These are phyloP conservation scores for Malthinus seriepunctatus DNA, from an alignment of 2,888 invertebrate genomes.

Conservation along the genomic window DNA sequence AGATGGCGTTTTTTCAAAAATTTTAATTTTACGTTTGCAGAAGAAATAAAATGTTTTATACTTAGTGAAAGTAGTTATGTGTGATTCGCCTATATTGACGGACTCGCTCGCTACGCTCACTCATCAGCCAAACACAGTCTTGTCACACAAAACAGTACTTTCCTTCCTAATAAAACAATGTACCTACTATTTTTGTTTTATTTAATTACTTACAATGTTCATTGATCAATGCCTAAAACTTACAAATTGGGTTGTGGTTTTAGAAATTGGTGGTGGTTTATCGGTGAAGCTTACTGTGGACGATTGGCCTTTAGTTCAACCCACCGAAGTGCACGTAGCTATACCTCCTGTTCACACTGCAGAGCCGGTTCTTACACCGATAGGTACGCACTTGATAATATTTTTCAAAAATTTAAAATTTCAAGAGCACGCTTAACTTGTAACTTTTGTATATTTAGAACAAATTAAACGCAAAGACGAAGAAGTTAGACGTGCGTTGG, in stretches of 20 bases:
- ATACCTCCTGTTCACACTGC: slow-evolving; percentile 75
- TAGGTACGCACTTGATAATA: slow-evolving; percentile 58
- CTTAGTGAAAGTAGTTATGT: too few species aligned
- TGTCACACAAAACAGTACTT: too few species aligned
- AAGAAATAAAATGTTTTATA: too few species aligned
- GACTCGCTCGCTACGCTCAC: too few species aligned
- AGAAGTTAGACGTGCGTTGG: slow-evolving; percentile 68
- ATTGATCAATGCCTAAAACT: too few species aligned
- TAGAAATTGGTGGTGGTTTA: slow-evolving; percentile 52
- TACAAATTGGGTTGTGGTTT: slow-evolving; percentile 26
- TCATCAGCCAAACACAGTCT: too few species aligned
- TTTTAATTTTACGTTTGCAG: too few species aligned
- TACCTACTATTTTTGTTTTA: too few species aligned
- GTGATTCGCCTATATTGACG: too few species aligned
- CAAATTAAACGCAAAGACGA: slow-evolving; percentile 74
- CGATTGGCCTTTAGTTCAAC: slow-evolving; percentile 67
- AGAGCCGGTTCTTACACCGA: slow-evolving; percentile 76
- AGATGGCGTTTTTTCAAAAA: too few species aligned
- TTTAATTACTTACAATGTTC: too few species aligned
- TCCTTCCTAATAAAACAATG: too few species aligned
- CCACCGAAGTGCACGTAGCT: slow-evolving; percentile 74
- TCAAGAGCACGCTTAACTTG: background rate
- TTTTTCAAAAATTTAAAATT: background rate
- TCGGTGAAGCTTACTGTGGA: slow-evolving; percentile 62
- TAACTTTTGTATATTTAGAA: slow-evolving; percentile 55